Evolutionary conservation across 1,140 invertebrate genomes (phyloP), one percentile per base, ranked within the genome.

Genomic region (Aphidius gifuensis): DNA sequence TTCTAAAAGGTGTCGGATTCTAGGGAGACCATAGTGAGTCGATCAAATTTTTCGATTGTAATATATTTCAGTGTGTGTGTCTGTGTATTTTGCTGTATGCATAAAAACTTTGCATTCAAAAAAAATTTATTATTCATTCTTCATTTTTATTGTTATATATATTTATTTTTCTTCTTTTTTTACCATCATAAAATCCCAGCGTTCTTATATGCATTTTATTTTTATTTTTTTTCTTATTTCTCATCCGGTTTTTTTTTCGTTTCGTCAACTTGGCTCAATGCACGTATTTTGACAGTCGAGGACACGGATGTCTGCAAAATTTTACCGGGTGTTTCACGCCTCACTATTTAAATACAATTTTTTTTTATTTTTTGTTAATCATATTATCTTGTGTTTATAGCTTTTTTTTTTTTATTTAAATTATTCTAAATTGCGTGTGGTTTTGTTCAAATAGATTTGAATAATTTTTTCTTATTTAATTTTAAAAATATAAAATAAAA

Each of bases 301-400:
- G 73, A 80, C 78, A 78, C 76, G 69, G 68, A 64, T 40, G 63
- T 69, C 70, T 71, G 73, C 76, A 69, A 73, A 79, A 74, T 78
- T 79, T 76, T 66, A 66, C 73, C 75, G 73, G 73, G 69, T 72
- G 74, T 77, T 79, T 79, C 76, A 76, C 77, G 74, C 76, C 78
- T 74, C 69, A 66, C 65, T 66, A 66, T 68, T 71, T 62, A 61
- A 48, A 61, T 60, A 48, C 53, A 43, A 58, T 51, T 61, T 61
- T 61, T 64, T 69, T 65, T 45, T 55, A 58, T 50, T 56, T 11
- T 67, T 53, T 21, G 1, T 23, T 23, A 23, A 23, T 23, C 3
- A 23, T 23, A 23, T 3, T n/a, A n/a, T n/a, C n/a, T n/a, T n/a
- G n/a, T n/a, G n/a, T n/a, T n/a, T n/a, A n/a, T n/a, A n/a, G n/a